These are phyloP conservation scores for Drosophila ogumai DNA, from an alignment of 1,140 invertebrate genomes.

Conservation along the genomic window DNA sequence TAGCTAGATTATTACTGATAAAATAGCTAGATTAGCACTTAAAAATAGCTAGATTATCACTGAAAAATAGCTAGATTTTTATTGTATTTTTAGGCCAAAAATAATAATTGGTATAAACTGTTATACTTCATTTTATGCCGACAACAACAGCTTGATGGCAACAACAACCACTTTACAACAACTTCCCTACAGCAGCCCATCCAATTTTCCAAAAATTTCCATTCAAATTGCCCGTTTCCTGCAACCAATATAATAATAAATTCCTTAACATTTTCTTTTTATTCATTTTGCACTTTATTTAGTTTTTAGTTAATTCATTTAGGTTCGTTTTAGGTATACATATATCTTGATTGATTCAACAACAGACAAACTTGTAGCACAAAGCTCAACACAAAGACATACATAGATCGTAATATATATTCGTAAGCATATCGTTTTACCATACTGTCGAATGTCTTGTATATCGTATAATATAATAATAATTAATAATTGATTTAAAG, in stretches of 20 bases:
- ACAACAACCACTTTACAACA: too few relatives aligned
- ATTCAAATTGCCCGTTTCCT: too few relatives aligned
- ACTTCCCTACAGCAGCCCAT: too few relatives aligned
- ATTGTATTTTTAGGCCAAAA: too few relatives aligned
- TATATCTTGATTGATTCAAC: slow-evolving; percentile 60
- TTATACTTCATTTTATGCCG: too few relatives aligned
- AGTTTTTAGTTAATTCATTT: slow-evolving; percentile 74
- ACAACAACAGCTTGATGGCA: too few relatives aligned
- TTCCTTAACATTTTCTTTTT: slow-evolving; percentile 7
- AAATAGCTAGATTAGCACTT: too few relatives aligned
- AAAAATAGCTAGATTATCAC: too few relatives aligned
- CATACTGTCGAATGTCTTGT: slow-evolving; percentile 82
- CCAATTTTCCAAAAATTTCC: too few relatives aligned
- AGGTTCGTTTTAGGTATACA: slow-evolving; percentile 66
- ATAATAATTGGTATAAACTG: too few relatives aligned
- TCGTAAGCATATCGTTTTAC: slow-evolving; percentile 76
- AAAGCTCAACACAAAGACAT: slow-evolving; percentile 54
- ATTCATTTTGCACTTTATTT: slow-evolving; percentile 73
- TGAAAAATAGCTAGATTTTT: too few relatives aligned
- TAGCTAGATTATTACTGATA: too few relatives aligned
- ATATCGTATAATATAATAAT: slow-evolving; percentile 76
- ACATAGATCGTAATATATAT: slow-evolving; percentile 65
- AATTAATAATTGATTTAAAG: slow-evolving; percentile 82
- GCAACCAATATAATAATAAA: neutral
- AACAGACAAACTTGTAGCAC: slow-evolving; percentile 48